phyloP scores from a whole-genome alignment of 1,140 invertebrate species.

The Pseudomyrmex sp. region DNA sequence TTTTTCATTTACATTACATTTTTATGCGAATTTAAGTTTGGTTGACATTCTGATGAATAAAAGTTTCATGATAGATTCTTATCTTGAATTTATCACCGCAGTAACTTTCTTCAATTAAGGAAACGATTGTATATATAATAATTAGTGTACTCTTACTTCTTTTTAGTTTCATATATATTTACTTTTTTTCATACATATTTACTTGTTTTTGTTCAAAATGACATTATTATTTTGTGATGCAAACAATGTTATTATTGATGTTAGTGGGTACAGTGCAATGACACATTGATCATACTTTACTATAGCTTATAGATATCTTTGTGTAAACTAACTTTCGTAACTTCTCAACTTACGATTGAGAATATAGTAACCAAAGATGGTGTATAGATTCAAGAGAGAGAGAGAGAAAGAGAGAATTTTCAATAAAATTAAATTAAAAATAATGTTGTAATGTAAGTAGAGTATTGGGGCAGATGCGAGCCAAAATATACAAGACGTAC shows the following conservation, averaged over 20 bases:
- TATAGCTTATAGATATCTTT: conserved; percentile 22
- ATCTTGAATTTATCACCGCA: conserved; percentile 17
- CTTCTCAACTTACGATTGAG: conserved; percentile 4
- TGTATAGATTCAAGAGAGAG: neutral
- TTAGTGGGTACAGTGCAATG: conserved; percentile 66
- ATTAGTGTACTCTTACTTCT: neutral
- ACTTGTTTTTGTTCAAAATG: conserved; percentile 53
- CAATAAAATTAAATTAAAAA: too few species aligned
- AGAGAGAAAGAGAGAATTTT: too few species aligned
- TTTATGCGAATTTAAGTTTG: neutral
- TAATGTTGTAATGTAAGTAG: too few species aligned
- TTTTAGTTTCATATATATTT: neutral
- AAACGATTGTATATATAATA: conserved; percentile 30
- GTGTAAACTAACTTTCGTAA: neutral
- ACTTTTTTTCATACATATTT: neutral
- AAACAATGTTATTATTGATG: conserved; percentile 50
- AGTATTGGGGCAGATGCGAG: too few species aligned
- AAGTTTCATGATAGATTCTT: conserved; percentile 7
- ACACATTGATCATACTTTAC: conserved; percentile 64
- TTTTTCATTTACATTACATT: neutral
- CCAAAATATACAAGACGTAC: too few species aligned
- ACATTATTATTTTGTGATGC: neutral
- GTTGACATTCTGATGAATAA: conserved; percentile 19
- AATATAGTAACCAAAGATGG: neutral
- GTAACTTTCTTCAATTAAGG: neutral